Evolutionary conservation across 2,888 invertebrate genomes (phyloP), one percentile per base, ranked within the genome.

Genomic region (Agrotis exclamationis): DNA sequence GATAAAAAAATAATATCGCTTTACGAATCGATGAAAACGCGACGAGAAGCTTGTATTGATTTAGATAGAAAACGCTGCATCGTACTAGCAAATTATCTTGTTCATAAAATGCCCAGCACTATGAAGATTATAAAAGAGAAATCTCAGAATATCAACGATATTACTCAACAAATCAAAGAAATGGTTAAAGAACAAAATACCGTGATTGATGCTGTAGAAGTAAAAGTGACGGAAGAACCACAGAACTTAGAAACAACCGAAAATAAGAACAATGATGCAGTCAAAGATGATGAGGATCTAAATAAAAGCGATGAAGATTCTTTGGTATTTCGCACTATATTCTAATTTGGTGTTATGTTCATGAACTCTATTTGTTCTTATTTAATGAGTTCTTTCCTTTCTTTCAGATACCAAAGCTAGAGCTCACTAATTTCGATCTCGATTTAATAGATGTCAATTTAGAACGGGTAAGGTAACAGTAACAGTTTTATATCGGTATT

Each of bases 401-500:
- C 45, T 84, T 82, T 88, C 89, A 95, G 95, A 89, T 94, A 84
- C 95, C 95, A 47, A 92, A 88, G 83, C 84, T 95, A 65, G 89
- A 93, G 54, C 76, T 92, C 11, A 72, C 80, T 24, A 87, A 85
- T 68, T 84, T 87, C 58, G 92, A 94, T 80, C 85, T 94, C 39
- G 93, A 94, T 79, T 83, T 85, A 47, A 83, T 92, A 51, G 90
- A 87, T 73, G 85, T 86, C 14, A 92, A 91, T 84, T 88, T 94
- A 71, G 89, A 93, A 76, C 86, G 91, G 93, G 95, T 95, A 91
- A 74, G 50, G 13, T 24, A 66, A 16, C 14, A 60, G 18, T 16
- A 50, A 33, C 4, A 56, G 0, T 3, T 28, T 28, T 28, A 28
- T 3, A 5, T 28, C 5, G 3, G 3, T 28, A 5, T 28, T 28